These are phyloP conservation scores for Euleptes europaea DNA, from an alignment of 2,113 vertebrate species.

Conservation along the genomic window DNA sequence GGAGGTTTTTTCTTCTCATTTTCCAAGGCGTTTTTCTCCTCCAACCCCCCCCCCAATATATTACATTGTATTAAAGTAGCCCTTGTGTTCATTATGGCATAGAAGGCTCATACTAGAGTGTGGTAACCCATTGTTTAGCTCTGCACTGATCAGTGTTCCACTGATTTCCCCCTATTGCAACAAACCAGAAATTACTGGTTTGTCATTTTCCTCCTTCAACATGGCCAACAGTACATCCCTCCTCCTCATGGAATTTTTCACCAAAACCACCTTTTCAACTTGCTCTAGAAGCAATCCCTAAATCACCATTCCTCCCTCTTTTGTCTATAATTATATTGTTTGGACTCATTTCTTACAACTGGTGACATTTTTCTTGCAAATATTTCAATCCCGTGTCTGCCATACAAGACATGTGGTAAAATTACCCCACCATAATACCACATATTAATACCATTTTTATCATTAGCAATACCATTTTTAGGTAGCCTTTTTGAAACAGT, in stretches of 20 bases:
- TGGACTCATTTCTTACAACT: background rate
- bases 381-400: background rate
- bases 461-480: background rate
- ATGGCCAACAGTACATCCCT: background rate
- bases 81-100: background rate
- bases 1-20: slow-evolving; percentile 41
- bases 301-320: background rate
- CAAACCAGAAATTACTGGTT: slow-evolving; percentile 15
- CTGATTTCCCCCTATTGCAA: background rate
- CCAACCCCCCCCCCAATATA: too few species aligned
- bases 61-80: slow-evolving; percentile 26
- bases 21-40: slow-evolving; percentile 43
- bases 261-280: background rate
- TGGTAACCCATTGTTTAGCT: slow-evolving; percentile 1
- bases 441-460: background rate
- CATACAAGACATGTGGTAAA: background rate
- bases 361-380: background rate
- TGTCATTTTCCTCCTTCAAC: slow-evolving; percentile 22
- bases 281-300: background rate
- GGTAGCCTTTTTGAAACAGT: background rate
- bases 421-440: too few species aligned
- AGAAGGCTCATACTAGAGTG: background rate
- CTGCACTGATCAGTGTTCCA: slow-evolving; percentile 1
- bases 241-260: background rate
- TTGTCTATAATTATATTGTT: background rate